Conservation (phyloP, 2,888 invertebrate genomes). For the Balanococcus diminutus region DNA sequence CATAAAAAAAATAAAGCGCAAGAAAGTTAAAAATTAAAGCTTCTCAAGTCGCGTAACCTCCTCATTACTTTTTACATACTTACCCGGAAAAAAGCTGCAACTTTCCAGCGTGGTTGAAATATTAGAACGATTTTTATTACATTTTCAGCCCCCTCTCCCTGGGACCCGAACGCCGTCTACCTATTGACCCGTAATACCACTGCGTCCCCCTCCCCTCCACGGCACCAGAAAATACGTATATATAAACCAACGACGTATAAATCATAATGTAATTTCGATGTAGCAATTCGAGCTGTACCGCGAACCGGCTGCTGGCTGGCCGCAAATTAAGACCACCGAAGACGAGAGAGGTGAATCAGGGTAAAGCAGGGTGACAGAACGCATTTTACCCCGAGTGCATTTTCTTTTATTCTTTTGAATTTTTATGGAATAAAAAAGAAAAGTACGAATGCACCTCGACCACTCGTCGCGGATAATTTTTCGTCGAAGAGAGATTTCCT, state of each 20-base stretch:
- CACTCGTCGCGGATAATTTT: no score
- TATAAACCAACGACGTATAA: neutral
- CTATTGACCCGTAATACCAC: neutral
- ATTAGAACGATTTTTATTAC: neutral
- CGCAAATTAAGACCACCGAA: neutral
- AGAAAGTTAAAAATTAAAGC: neutral
- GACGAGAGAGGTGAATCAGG: no score
- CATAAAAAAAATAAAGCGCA: neutral
- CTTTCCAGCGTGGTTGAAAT: neutral
- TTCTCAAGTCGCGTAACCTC: neutral
- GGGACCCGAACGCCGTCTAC: neutral
- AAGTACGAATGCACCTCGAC: no score
- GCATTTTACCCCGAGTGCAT: no score
- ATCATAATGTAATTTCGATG: constrained; percentile 19
- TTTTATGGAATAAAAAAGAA: no score
- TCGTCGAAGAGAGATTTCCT: no score
- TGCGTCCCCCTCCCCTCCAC: neutral
- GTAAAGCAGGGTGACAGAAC: no score
- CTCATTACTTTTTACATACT: neutral
- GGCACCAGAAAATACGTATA: neutral
- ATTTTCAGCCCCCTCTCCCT: neutral
- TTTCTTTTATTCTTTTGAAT: no score
- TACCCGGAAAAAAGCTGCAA: neutral
- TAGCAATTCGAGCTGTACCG: neutral
- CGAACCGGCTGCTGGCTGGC: neutral